phyloP scores from a whole-genome alignment of 2,888 invertebrate genomes.

The Buathra laborator region DNA sequence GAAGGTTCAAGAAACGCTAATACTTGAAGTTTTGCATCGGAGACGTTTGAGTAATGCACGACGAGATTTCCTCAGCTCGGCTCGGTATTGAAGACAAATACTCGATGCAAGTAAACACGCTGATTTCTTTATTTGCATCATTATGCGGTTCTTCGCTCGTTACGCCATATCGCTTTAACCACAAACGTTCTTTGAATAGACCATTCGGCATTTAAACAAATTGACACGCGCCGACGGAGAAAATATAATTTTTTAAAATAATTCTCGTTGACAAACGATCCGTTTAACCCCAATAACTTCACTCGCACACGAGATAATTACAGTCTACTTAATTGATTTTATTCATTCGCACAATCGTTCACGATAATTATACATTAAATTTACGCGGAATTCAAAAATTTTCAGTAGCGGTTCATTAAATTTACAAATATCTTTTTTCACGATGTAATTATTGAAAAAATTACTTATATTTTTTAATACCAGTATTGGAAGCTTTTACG shows the following conservation, averaged over 20 bases:
- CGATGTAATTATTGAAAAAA: no score
- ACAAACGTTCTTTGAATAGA: constrained; percentile 24
- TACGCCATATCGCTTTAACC: constrained; percentile 34
- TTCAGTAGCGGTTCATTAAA: no score
- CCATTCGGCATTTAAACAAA: not conserved
- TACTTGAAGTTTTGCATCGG: constrained; percentile 19
- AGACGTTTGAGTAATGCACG: constrained; percentile 9
- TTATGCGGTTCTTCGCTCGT: constrained; percentile 42
- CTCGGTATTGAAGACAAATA: constrained; percentile 15
- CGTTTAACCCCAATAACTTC: not conserved
- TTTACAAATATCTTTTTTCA: no score
- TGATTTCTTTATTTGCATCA: constrained; percentile 49
- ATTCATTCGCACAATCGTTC: no score
- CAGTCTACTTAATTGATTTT: no score
- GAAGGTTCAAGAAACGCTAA: not conserved
- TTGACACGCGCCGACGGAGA: not conserved
- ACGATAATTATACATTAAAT: no score
- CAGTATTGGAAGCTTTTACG: no score
- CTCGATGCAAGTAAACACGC: constrained; percentile 19
- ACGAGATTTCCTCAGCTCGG: constrained; percentile 14
- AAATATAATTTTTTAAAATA: not conserved
- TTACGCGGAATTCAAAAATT: no score
- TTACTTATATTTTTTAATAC: no score
- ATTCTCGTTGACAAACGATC: not conserved
- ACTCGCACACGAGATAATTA: not conserved